These are phyloP conservation scores for Andrena praecox DNA, from an alignment of 2,888 invertebrate genomes.

Conservation along the genomic window DNA sequence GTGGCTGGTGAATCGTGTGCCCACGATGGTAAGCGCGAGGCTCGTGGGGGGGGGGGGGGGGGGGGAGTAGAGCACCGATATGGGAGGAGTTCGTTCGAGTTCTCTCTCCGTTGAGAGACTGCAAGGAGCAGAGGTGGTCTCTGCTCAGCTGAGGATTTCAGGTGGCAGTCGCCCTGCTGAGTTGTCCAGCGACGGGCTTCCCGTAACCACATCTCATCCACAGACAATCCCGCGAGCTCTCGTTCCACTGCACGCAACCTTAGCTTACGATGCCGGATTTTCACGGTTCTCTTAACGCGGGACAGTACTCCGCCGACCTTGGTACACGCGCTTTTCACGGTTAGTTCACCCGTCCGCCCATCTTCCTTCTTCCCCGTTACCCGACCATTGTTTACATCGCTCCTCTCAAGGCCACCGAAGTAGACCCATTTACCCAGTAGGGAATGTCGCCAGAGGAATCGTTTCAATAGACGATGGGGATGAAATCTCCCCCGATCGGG, in stretches of 20 bases:
- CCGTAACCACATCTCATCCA: conserved; percentile 55
- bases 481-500: not conserved
- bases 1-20: conserved; percentile 27
- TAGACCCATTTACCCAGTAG: not conserved
- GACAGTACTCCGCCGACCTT: conserved; percentile 1
- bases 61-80: conserved; percentile 62
- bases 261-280: conserved; percentile 43
- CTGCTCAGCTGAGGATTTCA: conserved; percentile 77
- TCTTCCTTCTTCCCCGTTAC: not conserved
- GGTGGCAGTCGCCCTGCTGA: conserved; percentile 80
- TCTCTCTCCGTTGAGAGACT: conserved; percentile 69
- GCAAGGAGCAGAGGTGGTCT: conserved; percentile 78
- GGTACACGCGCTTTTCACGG: conserved; percentile 39
- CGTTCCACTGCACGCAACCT: conserved; percentile 5
- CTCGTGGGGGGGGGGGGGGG: conserved; percentile 43
- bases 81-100: conserved; percentile 76
- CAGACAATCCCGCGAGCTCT: conserved; percentile 57
- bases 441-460: not conserved
- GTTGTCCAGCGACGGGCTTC: conserved; percentile 76
- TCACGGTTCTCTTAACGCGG: conserved; percentile 23
- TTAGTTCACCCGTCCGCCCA: conserved; percentile 25
- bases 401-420: not conserved
- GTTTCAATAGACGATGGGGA: not conserved
- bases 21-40: conserved; percentile 29
- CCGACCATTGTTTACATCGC: not conserved